Evolutionary conservation across 2,888 invertebrate species (phyloP).

Genomic region (Megaustenia siamemsis): DNA sequence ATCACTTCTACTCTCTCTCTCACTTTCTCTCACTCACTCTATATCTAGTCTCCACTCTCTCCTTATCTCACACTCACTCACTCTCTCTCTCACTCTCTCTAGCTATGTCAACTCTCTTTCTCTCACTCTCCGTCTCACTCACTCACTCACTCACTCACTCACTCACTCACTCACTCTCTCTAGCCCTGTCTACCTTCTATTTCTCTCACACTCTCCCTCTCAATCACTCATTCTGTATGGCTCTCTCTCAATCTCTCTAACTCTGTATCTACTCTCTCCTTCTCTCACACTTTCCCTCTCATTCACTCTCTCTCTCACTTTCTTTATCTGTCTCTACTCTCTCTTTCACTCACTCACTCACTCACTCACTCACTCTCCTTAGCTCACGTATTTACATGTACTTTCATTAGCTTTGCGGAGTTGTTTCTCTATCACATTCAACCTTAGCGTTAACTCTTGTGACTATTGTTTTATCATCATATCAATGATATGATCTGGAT

Average conservation of each 20-base stretch:
- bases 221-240: neutral
- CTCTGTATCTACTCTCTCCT: conserved; percentile 5
- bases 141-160: neutral
- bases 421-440: too few relatives aligned
- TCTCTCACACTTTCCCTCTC: neutral
- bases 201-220: neutral
- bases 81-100: neutral
- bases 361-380: neutral
- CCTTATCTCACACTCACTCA: neutral
- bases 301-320: neutral
- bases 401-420: neutral
- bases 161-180: neutral
- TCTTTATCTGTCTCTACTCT: neutral
- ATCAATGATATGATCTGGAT: too few relatives aligned
- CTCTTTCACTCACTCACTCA: neutral
- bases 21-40: conserved; percentile 32
- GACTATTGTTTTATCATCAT: too few relatives aligned
- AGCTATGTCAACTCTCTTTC: neutral
- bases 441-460: too few relatives aligned
- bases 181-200: neutral
- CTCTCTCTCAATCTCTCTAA: neutral
- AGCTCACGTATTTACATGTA: neutral
- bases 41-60: conserved; percentile 20
- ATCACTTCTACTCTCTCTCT: too few relatives aligned
- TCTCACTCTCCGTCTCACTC: neutral